These are phyloP conservation scores for Chloroceryle amazona DNA, from an alignment of 2,797 vertebrate genomes.

Conservation along the genomic window DNA sequence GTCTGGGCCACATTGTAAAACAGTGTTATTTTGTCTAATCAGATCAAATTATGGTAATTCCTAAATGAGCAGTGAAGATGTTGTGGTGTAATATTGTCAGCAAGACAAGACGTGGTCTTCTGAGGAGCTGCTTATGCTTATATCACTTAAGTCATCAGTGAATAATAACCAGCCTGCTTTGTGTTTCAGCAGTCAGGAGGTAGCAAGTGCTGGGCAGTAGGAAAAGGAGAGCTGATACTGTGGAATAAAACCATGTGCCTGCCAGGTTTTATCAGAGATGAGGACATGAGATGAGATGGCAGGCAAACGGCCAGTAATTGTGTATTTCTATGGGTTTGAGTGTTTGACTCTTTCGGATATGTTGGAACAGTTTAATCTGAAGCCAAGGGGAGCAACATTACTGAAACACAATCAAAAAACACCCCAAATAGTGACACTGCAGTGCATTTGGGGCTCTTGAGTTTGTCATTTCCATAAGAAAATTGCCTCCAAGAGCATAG, in stretches of 20 bases:
- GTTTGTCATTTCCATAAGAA: not conserved
- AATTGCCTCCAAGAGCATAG: not conserved
- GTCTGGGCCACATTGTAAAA: accelerated
- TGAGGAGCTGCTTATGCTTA: not conserved
- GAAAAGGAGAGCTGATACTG: not conserved
- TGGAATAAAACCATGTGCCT: not conserved
- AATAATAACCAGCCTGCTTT: not conserved
- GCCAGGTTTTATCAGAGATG: slow-evolving; percentile 1
- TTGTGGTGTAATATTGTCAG: not conserved
- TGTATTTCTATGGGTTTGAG: not conserved
- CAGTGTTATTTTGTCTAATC: not conserved
- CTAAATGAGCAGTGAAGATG: not conserved
- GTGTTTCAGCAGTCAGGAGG: not conserved
- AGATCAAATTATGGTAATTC: not conserved
- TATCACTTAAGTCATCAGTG: not conserved
- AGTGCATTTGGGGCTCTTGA: not conserved
- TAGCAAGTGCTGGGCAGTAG: not conserved
- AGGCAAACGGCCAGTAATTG: not conserved
- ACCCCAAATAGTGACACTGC: not conserved
- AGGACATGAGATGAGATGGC: not conserved
- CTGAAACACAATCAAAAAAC: not conserved
- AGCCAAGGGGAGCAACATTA: not conserved
- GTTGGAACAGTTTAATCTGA: not conserved
- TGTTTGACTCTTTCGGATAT: not conserved
- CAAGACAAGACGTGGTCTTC: not conserved